A percentile compares a stretch with the other conserved stretches of the same genome.
Conservation (phyloP, 2,113 vertebrate species). For the Parotia lawesii region DNA sequence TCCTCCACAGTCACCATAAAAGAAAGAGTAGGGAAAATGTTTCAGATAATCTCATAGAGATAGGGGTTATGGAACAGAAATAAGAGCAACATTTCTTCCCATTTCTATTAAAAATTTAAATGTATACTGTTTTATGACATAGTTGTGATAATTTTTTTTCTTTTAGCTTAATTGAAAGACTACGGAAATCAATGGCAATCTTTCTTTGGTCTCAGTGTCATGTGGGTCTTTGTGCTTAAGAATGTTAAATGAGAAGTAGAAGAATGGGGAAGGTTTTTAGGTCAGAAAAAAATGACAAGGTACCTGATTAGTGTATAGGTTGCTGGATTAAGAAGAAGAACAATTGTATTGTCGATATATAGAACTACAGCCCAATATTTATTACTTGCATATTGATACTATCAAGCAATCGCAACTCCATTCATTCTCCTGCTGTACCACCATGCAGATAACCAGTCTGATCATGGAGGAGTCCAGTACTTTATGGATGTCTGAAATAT, state of each 20-base stretch:
- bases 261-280: not conserved
- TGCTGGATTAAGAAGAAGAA: not conserved
- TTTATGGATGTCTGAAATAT: not conserved
- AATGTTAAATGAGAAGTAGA: not conserved
- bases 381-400: not conserved
- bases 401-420: not conserved
- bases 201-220: not conserved
- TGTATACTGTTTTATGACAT: not conserved
- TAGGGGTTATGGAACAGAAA: not conserved
- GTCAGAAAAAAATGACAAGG: not conserved
- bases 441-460: not conserved
- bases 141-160: not conserved
- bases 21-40: not conserved
- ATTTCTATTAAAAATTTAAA: not conserved
- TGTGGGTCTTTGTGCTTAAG: accelerated
- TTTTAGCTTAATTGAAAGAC: not conserved
- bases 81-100: not conserved
- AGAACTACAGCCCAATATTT: not conserved
- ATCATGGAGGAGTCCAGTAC: not conserved
- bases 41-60: not conserved
- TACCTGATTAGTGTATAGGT: not conserved
- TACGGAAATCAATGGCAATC: not conserved
- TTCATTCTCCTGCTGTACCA: not conserved
- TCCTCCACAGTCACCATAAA: not conserved
- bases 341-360: not conserved